Conservation (phyloP, 2,888 invertebrate genomes). For the Epinotia bilunana region DNA sequence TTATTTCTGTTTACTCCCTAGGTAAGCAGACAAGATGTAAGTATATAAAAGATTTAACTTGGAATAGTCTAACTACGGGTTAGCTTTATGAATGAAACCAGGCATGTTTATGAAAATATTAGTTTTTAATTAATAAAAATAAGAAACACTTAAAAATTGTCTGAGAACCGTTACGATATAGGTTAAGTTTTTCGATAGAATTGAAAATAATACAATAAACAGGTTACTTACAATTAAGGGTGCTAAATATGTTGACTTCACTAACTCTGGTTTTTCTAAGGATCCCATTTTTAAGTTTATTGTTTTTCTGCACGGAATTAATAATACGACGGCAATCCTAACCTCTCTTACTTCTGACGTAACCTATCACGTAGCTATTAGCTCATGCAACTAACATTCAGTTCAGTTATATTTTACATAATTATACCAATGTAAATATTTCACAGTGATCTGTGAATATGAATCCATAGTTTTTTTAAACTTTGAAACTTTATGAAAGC, state of each 20-base stretch:
- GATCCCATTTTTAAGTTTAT: conserved; percentile 47
- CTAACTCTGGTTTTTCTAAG: conserved; percentile 49
- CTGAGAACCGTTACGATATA: not conserved
- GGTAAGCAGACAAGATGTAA: not conserved
- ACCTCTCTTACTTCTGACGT: conserved; percentile 30
- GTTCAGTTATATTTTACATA: not conserved
- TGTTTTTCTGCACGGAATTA: conserved; percentile 9
- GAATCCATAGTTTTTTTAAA: not conserved
- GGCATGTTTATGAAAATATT: not conserved
- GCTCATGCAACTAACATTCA: not conserved
- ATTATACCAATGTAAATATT: conserved; percentile 4
- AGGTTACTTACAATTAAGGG: conserved; percentile 66
- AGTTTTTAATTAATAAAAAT: not conserved
- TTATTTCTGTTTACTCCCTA: not conserved
- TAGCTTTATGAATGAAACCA: not conserved
- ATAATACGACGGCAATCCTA: conserved; percentile 17
- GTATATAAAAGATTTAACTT: not conserved
- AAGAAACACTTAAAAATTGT: not conserved
- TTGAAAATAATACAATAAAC: not conserved
- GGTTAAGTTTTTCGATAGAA: not conserved
- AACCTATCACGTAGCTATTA: not conserved
- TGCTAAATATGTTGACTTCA: conserved; percentile 59
- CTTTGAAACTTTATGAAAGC: conserved; percentile 8
- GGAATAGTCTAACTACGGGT: not conserved
- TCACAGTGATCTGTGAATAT: not conserved